These are phyloP conservation scores for Drepana arcuata DNA, from an alignment of 1,140 invertebrate genomes.

Conservation along the genomic window DNA sequence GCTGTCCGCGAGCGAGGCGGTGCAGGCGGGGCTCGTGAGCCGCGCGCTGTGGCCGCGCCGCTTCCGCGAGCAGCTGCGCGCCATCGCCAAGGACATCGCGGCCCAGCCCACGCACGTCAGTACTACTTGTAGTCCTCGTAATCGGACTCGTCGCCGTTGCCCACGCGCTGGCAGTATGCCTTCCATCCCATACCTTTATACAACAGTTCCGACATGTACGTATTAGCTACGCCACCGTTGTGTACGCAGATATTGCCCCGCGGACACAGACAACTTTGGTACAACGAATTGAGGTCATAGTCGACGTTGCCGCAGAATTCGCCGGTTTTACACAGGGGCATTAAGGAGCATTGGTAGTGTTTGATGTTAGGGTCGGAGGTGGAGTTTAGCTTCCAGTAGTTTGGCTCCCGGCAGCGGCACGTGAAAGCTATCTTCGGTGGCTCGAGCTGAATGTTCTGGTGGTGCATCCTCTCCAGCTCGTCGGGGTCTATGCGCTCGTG, in stretches of 20 bases:
- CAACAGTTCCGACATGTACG: constrained; percentile 71
- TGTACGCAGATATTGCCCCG: constrained; percentile 73
- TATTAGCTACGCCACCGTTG: constrained; percentile 45
- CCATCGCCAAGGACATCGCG: constrained; percentile 76
- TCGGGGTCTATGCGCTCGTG: constrained; percentile 45
- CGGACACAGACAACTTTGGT: constrained; percentile 77
- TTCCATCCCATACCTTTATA: constrained; percentile 73
- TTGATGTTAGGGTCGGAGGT: constrained; percentile 8
- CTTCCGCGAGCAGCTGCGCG: constrained; percentile 78
- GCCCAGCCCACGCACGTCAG: constrained; percentile 69
- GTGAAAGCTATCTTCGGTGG: constrained; percentile 44
- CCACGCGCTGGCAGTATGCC: constrained; percentile 70
- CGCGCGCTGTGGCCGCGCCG: constrained; percentile 80
- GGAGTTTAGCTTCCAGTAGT: constrained; percentile 41
- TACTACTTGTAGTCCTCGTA: constrained; percentile 43
- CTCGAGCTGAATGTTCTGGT: constrained; percentile 32
- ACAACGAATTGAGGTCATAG: constrained; percentile 73
- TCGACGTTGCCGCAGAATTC: constrained; percentile 54
- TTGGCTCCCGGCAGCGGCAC: constrained; percentile 39
- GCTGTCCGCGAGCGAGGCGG: constrained; percentile 80
- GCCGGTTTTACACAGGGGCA: constrained; percentile 37
- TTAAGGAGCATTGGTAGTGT: constrained; percentile 31
- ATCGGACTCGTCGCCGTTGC: constrained; percentile 23
- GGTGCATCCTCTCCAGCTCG: constrained; percentile 47
- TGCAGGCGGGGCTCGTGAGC: constrained; percentile 79